A percentile compares a stretch with the other conserved stretches of the same genome.
Conservation (phyloP, 1,140 invertebrate species). For the Coelopa frigida region DNA sequence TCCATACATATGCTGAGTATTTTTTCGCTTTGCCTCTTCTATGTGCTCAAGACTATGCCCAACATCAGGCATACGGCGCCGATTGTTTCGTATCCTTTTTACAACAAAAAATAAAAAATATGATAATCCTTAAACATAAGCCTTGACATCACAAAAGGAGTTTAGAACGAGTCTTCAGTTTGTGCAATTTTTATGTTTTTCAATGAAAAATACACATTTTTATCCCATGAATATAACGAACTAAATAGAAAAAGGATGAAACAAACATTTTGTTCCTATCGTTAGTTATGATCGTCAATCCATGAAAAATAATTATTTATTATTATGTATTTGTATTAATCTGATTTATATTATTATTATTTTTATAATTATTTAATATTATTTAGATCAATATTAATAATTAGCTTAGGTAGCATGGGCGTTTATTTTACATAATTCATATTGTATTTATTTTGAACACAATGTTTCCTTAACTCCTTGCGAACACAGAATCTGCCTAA, state of each 20-base stretch:
- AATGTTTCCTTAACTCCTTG: slow-evolving; percentile 47
- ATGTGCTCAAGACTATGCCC: slow-evolving; percentile 79
- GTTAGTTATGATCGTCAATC: no score
- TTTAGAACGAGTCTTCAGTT: no score
- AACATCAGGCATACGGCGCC: slow-evolving; percentile 71
- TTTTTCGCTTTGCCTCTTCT: slow-evolving; percentile 87
- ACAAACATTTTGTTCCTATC: no score
- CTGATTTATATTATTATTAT: no score
- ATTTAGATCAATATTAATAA: no score
- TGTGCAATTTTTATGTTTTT: no score
- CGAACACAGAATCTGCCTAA: slow-evolving; percentile 53
- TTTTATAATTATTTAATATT: no score
- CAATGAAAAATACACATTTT: no score
- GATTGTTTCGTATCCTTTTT: slow-evolving; percentile 72
- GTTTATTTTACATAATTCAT: neutral
- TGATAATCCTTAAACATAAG: slow-evolving; percentile 2
- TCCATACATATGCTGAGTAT: slow-evolving; percentile 96
- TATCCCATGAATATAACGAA: no score
- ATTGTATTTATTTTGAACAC: neutral
- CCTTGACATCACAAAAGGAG: neutral
- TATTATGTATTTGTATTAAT: slow-evolving; percentile 1
- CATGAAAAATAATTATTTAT: no score
- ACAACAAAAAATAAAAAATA: slow-evolving; percentile 11
- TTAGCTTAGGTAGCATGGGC: no score
- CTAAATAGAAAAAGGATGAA: no score